Conservation (phyloP, 2,113 vertebrate species). For the Ornithorhynchus anatinus region DNA sequence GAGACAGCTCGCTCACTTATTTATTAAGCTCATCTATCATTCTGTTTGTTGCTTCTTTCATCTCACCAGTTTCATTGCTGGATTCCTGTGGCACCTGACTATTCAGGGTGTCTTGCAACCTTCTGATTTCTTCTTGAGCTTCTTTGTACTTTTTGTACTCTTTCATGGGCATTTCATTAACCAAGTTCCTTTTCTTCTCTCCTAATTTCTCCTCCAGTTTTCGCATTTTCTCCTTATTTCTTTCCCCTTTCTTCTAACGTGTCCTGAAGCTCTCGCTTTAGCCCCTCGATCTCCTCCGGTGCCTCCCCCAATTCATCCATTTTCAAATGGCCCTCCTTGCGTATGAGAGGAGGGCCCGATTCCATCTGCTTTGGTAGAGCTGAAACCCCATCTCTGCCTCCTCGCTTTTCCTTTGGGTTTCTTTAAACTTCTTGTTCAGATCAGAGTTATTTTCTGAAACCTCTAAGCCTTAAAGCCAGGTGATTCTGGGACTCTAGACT, state of each 20-base stretch:
- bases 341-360: conserved; percentile 53
- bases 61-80: conserved; percentile 81
- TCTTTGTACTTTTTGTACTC: conserved; percentile 83
- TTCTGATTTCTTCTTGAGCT: conserved; percentile 88
- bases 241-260: conserved; percentile 72
- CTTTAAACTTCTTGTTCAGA: conserved; percentile 79
- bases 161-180: conserved; percentile 58
- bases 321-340: no score
- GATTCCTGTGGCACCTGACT: conserved; percentile 76
- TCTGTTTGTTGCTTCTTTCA: conserved; percentile 76
- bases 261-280: conserved; percentile 77
- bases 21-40: conserved; percentile 85
- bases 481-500: conserved; percentile 50
- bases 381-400: conserved; percentile 79
- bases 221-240: conserved; percentile 71
- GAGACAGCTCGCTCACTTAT: conserved; percentile 85
- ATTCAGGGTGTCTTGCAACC: conserved; percentile 83
- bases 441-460: conserved; percentile 82
- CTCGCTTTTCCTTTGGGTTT: conserved; percentile 79
- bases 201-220: conserved; percentile 79
- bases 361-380: conserved; percentile 72
- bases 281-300: conserved; percentile 73
- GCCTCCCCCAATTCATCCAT: conserved; percentile 51
- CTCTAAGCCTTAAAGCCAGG: conserved; percentile 58
- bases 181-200: conserved; percentile 57